Conservation (phyloP, 2,888 invertebrate species). For the Tryphoninae sp. region DNA sequence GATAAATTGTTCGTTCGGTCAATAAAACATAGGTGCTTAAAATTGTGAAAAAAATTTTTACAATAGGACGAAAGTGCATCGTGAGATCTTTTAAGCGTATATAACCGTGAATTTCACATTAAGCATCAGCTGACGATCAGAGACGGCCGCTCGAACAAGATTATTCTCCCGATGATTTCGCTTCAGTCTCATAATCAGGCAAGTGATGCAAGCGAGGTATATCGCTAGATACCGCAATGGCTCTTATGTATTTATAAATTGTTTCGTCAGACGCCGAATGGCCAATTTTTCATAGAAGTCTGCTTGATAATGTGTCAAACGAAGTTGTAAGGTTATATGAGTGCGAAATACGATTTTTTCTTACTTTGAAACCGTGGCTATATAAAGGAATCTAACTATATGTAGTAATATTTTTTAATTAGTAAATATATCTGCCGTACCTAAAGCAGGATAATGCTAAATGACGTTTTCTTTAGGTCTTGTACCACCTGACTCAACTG, state of each 20-base stretch:
- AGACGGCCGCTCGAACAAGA: conserved; percentile 1
- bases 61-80: background rate
- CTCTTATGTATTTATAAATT: conserved; percentile 45
- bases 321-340: conserved; percentile 33
- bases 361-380: too few relatives aligned
- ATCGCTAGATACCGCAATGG: conserved; percentile 41
- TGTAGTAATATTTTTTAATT: background rate
- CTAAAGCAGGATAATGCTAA: background rate
- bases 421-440: background rate
- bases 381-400: too few relatives aligned
- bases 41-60: background rate
- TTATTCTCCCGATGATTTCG: conserved; percentile 74
- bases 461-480: conserved; percentile 71
- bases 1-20: background rate
- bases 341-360: conserved; percentile 8
- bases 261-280: conserved; percentile 34
- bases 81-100: background rate
- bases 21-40: background rate
- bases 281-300: background rate
- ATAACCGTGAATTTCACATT: conserved; percentile 19
- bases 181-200: conserved; percentile 79
- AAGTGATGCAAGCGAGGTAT: conserved; percentile 65
- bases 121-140: conserved; percentile 51
- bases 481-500: conserved; percentile 78
- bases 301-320: conserved; percentile 29